These are phyloP conservation scores for Halictus rubicundus DNA, from an alignment of 1,140 invertebrate species.

Conservation along the genomic window DNA sequence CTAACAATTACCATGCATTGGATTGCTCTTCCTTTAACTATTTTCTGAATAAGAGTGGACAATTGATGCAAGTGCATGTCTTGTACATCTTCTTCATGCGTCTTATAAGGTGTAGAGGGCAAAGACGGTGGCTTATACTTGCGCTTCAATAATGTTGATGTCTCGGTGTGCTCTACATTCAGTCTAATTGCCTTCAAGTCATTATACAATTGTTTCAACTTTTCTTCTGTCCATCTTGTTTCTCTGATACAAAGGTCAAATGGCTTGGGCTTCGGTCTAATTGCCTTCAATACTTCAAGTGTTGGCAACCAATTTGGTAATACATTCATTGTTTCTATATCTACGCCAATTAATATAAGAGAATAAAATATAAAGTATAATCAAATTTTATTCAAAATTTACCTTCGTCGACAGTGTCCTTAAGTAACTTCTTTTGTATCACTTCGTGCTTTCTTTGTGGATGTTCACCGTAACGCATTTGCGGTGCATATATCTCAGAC, in stretches of 20 bases:
- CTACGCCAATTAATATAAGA: constrained; percentile 47
- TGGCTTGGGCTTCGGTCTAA: constrained; percentile 63
- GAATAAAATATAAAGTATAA: background rate
- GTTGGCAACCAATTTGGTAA: constrained; percentile 68
- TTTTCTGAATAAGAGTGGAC: constrained; percentile 83
- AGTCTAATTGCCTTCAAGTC: constrained; percentile 78
- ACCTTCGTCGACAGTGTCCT: constrained; percentile 31
- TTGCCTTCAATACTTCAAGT: constrained; percentile 62
- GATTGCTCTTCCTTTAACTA: constrained; percentile 85
- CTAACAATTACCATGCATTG: constrained; percentile 83
- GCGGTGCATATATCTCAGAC: constrained; percentile 80
- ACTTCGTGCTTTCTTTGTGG: constrained; percentile 68
- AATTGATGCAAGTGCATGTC: constrained; percentile 81
- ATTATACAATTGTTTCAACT: constrained; percentile 81
- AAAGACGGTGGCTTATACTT: constrained; percentile 74
- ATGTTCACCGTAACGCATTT: constrained; percentile 76
- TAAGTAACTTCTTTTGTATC: constrained; percentile 38
- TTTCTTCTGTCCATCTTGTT: constrained; percentile 84
- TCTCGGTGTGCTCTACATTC: constrained; percentile 35
- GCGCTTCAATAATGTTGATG: constrained; percentile 53
- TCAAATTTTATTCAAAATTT: constrained; percentile 11
- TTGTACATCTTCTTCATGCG: constrained; percentile 58
- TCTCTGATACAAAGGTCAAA: constrained; percentile 81
- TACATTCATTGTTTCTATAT: constrained; percentile 68
- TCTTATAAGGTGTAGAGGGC: constrained; percentile 80